Evolutionary conservation across 1,140 invertebrate genomes (phyloP).

Genomic region (Armadillidium nasatum): DNA sequence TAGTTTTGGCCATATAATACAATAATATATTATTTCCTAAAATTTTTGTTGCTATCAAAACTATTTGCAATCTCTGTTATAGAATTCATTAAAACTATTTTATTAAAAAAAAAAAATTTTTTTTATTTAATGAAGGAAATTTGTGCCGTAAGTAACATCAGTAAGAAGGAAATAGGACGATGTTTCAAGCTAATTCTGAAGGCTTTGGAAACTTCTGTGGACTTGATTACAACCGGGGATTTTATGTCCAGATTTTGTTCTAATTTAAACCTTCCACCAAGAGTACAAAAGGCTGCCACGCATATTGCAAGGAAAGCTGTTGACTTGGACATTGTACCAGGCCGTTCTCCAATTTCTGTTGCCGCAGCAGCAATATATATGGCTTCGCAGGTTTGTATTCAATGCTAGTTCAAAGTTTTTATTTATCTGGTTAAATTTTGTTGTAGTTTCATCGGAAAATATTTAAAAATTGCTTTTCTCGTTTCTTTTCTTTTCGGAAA

Average conservation of each 20-base stretch:
- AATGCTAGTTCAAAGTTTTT: background rate
- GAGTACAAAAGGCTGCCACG: slow-evolving; percentile 91
- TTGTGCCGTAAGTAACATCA: slow-evolving; percentile 96
- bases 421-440: too few species aligned
- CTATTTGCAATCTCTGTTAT: too few species aligned
- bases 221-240: slow-evolving; percentile 95
- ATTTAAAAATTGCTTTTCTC: too few species aligned
- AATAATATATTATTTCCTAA: too few species aligned
- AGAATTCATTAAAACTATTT: background rate
- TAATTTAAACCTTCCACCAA: slow-evolving; percentile 75
- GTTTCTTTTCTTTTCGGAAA: too few species aligned
- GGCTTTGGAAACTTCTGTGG: slow-evolving; percentile 86
- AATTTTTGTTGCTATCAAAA: too few species aligned
- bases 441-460: too few species aligned
- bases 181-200: slow-evolving; percentile 93
- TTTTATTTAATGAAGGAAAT: slow-evolving; percentile 64
- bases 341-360: slow-evolving; percentile 97
- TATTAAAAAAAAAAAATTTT: background rate
- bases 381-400: slow-evolving; percentile 77
- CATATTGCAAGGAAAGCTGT: slow-evolving; percentile 95
- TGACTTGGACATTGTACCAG: slow-evolving; percentile 94
- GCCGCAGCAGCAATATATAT: slow-evolving; percentile 99
- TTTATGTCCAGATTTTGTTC: slow-evolving; percentile 94
- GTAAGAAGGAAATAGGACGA: slow-evolving; percentile 98
- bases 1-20: too few species aligned